Base-by-base conservation (phyloP, 1,140 invertebrate genomes). In the Bombus terrestris region DNA sequence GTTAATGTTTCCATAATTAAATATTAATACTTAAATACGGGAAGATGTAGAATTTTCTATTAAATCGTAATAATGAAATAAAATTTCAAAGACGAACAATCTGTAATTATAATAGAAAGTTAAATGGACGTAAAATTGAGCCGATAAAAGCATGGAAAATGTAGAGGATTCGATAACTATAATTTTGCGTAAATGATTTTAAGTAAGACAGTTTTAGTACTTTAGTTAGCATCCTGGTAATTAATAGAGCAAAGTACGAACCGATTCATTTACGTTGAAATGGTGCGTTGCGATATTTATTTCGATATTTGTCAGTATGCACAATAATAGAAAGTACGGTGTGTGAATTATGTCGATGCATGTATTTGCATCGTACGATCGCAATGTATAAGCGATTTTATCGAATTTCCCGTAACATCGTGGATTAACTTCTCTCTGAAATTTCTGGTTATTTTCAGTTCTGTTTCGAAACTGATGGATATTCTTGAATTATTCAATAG, bases 181-280 rank as follows among this genome's bases (percentile, higher is more conserved):
- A 74, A 32, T 53, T 53, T 53, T 41, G 22, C 25, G n/a, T 10
- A 53, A 47, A 35, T 53, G 43, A 53, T 74, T 74, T 74, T 53
- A 35, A 74, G n/a, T 47, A 32, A 74, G n/a, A 74, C 41, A 74
- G 32, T n/a, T 74, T 74, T 53, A 47, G 73, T 74, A 74, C 32
- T 35, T 28, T 3, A 25, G n/a, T 35, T 47, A 28, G 73, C n/a
- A 13, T 13, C 13, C 43, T 18, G 43, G 28, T 74, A 74, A 74
- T 74, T 74, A 53, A 74, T 74, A 35, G 43, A 12, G n/a, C 43
- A 35, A 43, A 35, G 43, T 35, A 53, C 43, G 32, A 74, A 35
- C 12, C 43, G 18, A 53, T 74, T 74, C 32, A 15, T 53, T 62
- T n/a, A 62, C 28, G 32, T 4, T 22, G 15, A n/a, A 41, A 53